These are phyloP conservation scores for Sebastes flavidus DNA, from an alignment of 2,797 vertebrate species.

Conservation along the genomic window DNA sequence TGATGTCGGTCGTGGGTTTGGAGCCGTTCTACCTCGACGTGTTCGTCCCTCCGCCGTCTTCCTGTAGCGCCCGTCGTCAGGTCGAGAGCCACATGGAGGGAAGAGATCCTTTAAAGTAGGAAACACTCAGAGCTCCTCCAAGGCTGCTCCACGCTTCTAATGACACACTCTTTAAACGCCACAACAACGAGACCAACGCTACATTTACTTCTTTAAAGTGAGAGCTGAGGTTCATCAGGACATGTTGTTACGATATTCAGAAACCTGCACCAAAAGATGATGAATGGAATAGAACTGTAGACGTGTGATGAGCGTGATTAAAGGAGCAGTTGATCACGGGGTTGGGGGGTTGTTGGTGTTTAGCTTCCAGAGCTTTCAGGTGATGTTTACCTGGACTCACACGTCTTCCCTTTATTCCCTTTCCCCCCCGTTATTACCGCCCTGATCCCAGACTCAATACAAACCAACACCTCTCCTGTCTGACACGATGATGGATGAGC, in stretches of 20 bases:
- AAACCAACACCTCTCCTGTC: constrained; percentile 8
- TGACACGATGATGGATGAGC: constrained; percentile 91
- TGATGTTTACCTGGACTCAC: not conserved
- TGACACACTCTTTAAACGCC: not conserved
- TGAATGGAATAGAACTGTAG: too few relatives aligned
- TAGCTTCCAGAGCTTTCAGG: not conserved
- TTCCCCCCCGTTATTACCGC: not conserved
- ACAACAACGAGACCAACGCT: not conserved
- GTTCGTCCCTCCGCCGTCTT: too few relatives aligned
- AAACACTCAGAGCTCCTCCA: not conserved
- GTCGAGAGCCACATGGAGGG: not conserved
- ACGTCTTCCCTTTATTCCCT: not conserved
- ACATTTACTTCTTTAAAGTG: too few relatives aligned
- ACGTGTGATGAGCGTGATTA: too few relatives aligned
- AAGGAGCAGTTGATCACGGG: too few relatives aligned
- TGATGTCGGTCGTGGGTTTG: not conserved
- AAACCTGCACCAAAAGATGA: too few relatives aligned
- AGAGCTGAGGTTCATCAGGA: too few relatives aligned
- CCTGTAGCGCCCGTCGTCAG: not conserved
- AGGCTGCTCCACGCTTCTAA: not conserved
- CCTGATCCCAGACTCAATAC: not conserved
- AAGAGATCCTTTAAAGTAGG: not conserved
- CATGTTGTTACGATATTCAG: too few relatives aligned
- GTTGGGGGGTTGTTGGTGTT: too few relatives aligned
- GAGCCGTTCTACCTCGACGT: not conserved